Conservation (phyloP, 2,888 invertebrate genomes). For the Diadromus collaris region DNA sequence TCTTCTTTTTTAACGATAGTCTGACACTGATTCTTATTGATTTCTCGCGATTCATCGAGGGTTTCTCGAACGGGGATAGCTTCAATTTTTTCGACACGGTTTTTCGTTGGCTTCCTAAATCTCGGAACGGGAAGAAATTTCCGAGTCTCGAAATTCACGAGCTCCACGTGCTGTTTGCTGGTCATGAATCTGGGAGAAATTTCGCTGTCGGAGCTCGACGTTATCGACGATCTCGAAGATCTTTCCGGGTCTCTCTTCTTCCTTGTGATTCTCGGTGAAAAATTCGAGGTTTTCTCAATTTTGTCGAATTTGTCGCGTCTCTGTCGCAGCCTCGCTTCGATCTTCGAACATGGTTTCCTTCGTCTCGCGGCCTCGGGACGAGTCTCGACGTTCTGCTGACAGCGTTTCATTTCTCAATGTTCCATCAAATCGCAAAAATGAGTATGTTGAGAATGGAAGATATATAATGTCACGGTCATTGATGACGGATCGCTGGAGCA, state of each 20-base stretch:
- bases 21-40: conserved; percentile 4
- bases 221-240: background rate
- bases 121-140: conserved; percentile 3
- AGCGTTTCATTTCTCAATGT: conserved; percentile 42
- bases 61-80: background rate
- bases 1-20: conserved; percentile 2
- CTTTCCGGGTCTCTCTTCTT: background rate
- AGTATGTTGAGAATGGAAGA: background rate
- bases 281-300: background rate
- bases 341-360: conserved; percentile 51
- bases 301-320: conserved; percentile 48
- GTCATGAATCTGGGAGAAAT: conserved; percentile 46
- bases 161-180: conserved; percentile 60
- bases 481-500: conserved; percentile 1
- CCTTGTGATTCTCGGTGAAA: background rate
- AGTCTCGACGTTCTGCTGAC: conserved; percentile 9
- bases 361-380: conserved; percentile 26
- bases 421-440: conserved; percentile 15
- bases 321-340: conserved; percentile 49
- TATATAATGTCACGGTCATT: background rate
- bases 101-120: background rate
- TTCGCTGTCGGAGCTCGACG: conserved; percentile 51
- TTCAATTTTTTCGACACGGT: background rate
- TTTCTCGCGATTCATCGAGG: background rate
- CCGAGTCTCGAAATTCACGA: conserved; percentile 44